phyloP scores from a whole-genome alignment of 2,113 vertebrate species.

The Sciurus niger region DNA sequence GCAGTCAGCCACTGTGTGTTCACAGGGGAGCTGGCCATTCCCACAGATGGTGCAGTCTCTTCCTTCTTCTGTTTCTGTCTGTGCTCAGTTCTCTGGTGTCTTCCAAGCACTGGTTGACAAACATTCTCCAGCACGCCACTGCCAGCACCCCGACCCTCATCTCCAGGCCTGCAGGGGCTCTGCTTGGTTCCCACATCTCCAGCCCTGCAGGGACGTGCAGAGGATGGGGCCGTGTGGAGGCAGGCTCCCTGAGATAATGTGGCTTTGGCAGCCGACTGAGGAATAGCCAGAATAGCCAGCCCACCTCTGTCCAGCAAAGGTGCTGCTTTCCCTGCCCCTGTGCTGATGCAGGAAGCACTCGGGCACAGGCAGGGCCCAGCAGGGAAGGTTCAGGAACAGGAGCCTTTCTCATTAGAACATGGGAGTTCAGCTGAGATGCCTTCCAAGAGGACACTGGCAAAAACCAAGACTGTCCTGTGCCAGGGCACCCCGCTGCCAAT shows the following conservation, averaged over 20 bases:
- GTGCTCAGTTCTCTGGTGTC: rapidly evolving
- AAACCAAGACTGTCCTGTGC: not conserved
- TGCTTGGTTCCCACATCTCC: not conserved
- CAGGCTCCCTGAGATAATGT: not conserved
- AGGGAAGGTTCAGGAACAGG: no score
- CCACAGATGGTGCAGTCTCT: not conserved
- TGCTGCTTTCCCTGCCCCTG: rapidly evolving
- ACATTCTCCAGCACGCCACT: no score
- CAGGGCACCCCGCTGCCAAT: not conserved
- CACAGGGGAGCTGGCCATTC: no score
- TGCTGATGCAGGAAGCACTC: not conserved
- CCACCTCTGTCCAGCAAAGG: rapidly evolving
- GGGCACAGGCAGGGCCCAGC: rapidly evolving
- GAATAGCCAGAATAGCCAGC: not conserved
- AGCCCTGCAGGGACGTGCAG: not conserved
- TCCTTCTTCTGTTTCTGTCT: not conserved
- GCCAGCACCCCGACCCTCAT: no score
- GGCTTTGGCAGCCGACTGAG: no score
- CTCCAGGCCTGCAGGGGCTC: no score
- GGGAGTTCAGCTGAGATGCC: not conserved
- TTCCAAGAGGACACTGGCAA: not conserved
- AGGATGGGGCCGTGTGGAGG: not conserved
- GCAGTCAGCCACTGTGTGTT: no score
- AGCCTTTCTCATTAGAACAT: not conserved
- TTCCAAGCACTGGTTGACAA: not conserved